Base-by-base conservation (phyloP, 2,797 vertebrate genomes). In the Sardinella longiceps region DNA sequence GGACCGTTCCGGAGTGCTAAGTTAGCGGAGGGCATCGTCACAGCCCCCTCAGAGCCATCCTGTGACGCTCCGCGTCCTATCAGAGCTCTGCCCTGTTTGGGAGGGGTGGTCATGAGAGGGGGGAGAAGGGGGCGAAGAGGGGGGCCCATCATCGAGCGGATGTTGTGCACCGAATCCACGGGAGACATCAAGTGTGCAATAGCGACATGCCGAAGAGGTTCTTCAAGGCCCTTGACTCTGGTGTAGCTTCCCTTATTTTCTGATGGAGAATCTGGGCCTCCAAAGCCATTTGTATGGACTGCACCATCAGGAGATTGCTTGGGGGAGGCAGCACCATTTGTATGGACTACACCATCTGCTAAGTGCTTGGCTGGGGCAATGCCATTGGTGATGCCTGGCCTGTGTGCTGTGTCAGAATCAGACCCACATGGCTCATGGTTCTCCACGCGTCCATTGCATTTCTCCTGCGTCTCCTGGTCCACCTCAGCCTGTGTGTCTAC, bases 381-480 rank as follows among this genome's bases (percentile, higher is more conserved):
- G 37, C 70, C 70, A 77, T 77, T 77, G 70, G 70, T 66, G 25
- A 66, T 91, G 14, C 95, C 91, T 0, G 95, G 91, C 66, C 88
- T 90, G 23, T 85, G 37, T 7, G 96, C 95, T 46, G 95, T 95
- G 0, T 93, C 53, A 0, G 33, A 4, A 18, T 12, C 30, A 15
- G 63, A 15, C 63, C 15, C 28, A 33, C 28, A 5, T 33, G 37
- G 20, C 4, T 9, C 14, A 5, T 77, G 37, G 5, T 43, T 10
- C 1, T 20, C 37, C 37, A 23, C 6, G 6, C 39, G 18, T 43
- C 5, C 20, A 23, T 2, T 43, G 70, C 18, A 23, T 5, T 43
- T 1, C 33, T 20, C 15, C 33, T 15, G 33, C 2, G 6, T 43
- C 70, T 33, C 15, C 37, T 20, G 37, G 6, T 43, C 33, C 20